Percentiles rank a stretch among this genome's conserved stretches.
phyloP scores from a whole-genome alignment of 2,113 vertebrate genomes.

The Festucalex cinctus region DNA sequence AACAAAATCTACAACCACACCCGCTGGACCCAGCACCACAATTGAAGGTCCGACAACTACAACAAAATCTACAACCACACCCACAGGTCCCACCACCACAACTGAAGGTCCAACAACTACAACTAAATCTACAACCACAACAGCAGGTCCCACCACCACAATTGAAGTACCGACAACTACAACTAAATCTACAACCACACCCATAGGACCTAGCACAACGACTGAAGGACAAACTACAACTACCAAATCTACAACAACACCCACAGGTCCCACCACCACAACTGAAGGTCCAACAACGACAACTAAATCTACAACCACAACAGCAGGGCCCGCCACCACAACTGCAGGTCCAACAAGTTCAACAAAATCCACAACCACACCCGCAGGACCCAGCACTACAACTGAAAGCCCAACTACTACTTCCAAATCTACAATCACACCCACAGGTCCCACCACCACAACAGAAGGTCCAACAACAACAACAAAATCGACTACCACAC shows the following conservation, averaged over 20 bases:
- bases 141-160: not conserved
- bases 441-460: not conserved
- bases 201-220: not conserved
- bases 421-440: not conserved
- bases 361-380: not conserved
- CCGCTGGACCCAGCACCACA: not conserved
- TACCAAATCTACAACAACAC: not conserved
- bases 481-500: not conserved
- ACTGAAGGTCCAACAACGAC: not conserved
- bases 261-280: not conserved
- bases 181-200: not conserved
- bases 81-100: not conserved
- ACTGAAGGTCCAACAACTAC: not conserved
- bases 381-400: not conserved
- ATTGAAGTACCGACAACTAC: not conserved
- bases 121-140: not conserved
- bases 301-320: not conserved
- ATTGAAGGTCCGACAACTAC: not conserved
- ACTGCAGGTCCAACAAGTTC: not conserved
- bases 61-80: not conserved
- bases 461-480: not conserved
- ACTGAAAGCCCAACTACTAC: not conserved
- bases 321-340: not conserved
- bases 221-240: not conserved
- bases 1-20: not conserved